Evolutionary conservation across 2,113 vertebrate genomes (phyloP), one percentile per base, ranked within the genome.

Genomic region (Alligator mississippiensis): DNA sequence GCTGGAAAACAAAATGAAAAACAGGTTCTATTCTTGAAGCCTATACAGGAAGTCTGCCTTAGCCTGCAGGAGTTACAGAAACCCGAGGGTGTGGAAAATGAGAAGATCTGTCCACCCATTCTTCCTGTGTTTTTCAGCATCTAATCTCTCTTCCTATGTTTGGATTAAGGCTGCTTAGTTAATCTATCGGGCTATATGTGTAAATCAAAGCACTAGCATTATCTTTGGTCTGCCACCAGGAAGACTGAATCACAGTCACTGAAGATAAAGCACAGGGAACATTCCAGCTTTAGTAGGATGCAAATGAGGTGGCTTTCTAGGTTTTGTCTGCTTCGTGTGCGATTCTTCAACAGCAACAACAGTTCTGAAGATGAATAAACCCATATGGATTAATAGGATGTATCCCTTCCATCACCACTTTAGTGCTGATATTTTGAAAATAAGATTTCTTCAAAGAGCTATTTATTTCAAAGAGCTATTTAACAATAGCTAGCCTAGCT

Each of bases 1-100:
- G 47, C 34, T 93, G 81, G 82, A 81, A 96, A 93, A 91, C 61
- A 86, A 94, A 90, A 86, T 64, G 54, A 88, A 90, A 95, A 88
- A 25, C 85, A 90, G 74, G 57, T 66, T 80, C 54, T 22, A 66
- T 25, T 94, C 68, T 74, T 84, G 87, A 94, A 93, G 59, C 27
- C 47, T 60, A 27, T 91, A 85, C 72, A 47, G 66, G 88, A 90
- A 66, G 88, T 57, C 72, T 70, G 24, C 34, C 30, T 81, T 90
- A 68, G 94, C 90, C 90, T 93, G 75, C 78, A 77, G 82, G 63
- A 85, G 82, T 75, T 68, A 89, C 70, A 94, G 86, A 89, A 94
- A 76, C 59, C 4, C 1, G 0, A 3, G 30, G 77, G 1, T 84
- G 64, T 57, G 78, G 10, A 18, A 87, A 89, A 81, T 0, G 0